Percentiles rank a stretch among this genome's conserved stretches.
Conservation (phyloP, 1,140 invertebrate genomes). For the Magallana ariakensis region DNA sequence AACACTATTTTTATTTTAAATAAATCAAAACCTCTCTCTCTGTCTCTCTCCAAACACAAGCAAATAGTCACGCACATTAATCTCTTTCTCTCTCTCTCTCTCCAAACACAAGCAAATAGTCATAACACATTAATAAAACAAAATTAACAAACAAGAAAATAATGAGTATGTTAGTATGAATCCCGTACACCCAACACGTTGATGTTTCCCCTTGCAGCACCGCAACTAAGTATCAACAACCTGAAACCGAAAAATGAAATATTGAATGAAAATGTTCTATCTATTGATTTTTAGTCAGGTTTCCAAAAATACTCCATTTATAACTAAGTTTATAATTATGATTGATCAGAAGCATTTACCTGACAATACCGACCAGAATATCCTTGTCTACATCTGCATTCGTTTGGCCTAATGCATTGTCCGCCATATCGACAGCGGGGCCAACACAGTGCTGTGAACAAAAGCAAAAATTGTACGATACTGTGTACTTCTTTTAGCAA, state of each 20-base stretch:
- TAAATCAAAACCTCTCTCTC: not conserved
- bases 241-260: too few species aligned
- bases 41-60: not conserved
- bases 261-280: too few species aligned
- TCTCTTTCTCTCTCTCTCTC: not conserved
- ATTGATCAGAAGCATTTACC: not conserved
- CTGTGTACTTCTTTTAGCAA: too few species aligned
- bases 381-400: constrained; percentile 40
- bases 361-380: constrained; percentile 48
- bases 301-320: too few species aligned
- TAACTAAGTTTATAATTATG: too few species aligned
- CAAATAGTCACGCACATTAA: too few species aligned
- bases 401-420: constrained; percentile 44
- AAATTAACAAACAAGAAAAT: not conserved
- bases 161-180: not conserved
- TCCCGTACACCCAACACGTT: not conserved
- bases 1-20: too few species aligned
- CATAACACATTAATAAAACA: too few species aligned
- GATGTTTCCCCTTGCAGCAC: too few species aligned
- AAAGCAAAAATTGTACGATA: not conserved
- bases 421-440: constrained; percentile 44
- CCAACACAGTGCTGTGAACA: constrained; percentile 39
- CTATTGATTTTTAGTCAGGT: too few species aligned
- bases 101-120: not conserved
- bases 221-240: too few species aligned